A percentile compares a stretch with the other conserved stretches of the same genome.
Evolutionary conservation across 2,113 vertebrate genomes (phyloP).

Genomic region (Lepus americanus): DNA sequence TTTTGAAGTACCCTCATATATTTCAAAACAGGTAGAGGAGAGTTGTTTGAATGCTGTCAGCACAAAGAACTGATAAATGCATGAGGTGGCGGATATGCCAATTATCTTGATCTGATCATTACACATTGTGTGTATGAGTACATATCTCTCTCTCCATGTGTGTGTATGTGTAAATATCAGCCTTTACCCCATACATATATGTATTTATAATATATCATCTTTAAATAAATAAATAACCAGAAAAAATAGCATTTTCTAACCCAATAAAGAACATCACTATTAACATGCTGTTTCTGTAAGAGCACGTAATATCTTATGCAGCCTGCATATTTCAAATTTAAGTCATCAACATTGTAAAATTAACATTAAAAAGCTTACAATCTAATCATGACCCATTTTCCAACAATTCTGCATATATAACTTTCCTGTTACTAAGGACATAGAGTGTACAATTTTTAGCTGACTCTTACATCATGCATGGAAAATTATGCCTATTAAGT

Average conservation of each 20-base stretch:
- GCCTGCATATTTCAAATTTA: neutral
- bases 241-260: conserved; percentile 35
- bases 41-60: too few relatives aligned
- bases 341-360: conserved; percentile 33
- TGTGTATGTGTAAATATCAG: too few relatives aligned
- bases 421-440: neutral
- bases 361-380: conserved; percentile 9
- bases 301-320: neutral
- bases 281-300: conserved; percentile 28
- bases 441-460: conserved; percentile 36
- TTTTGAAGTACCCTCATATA: too few relatives aligned
- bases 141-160: too few relatives aligned
- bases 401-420: neutral
- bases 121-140: too few relatives aligned
- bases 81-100: too few relatives aligned
- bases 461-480: neutral
- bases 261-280: neutral
- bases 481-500: conserved; percentile 11
- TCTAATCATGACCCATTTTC: neutral
- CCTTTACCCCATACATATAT: too few relatives aligned
- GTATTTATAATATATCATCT: too few relatives aligned
- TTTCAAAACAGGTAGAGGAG: too few relatives aligned
- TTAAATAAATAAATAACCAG: conserved; percentile 29
- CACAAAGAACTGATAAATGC: too few relatives aligned
- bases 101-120: too few relatives aligned